Base-by-base conservation (phyloP, 2,113 vertebrate species). In the Rana temporaria region DNA sequence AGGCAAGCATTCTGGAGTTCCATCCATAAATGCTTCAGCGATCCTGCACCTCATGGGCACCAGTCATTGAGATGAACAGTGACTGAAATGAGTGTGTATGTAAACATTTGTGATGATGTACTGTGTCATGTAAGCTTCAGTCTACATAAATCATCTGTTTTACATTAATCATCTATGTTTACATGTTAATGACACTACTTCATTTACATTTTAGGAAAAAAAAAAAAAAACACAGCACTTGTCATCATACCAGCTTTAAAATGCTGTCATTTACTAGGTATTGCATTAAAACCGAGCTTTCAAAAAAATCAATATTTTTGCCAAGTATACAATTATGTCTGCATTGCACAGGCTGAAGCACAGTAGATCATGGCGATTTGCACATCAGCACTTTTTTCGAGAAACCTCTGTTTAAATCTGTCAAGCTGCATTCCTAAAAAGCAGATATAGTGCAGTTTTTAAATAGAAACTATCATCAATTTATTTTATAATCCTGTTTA, bases 401-500 rank as follows among this genome's bases (percentile, higher is more conserved):
- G 55, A 7, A 74, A 74, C 30, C 19, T 34, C 55, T 34, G 19
- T 74, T 60, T 74, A 74, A 74, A 74, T 74, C 71, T 74, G 71
- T 74, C 71, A 74, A 60, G 38, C 19, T 14, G n/a, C 71, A 60
- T 74, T 74, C 71, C 71, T 74, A 60, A 74, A 74, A 74, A 74
- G 71, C 71, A 74, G 55, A 74, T 38, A 74, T 74, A 74, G 71
- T 20, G 71, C 71, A 74, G 55, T 19, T 59, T 74, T 74, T 74
- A 74, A 74, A 74, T 60, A 60, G 71, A 60, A 60, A 59, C 55
- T 74, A 74, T 60, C 71, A 74, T 74, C 71, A 74, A 38, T 74
- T 74, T 74, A 74, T 74, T 74, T 74, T 74, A 74, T 74, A 60
- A 74, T 59, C 71, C 30, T 74, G 71, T 74, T 74, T 74, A 74